Evolutionary conservation across 2,113 vertebrate species (phyloP).

Genomic region (Fregata magnificens): DNA sequence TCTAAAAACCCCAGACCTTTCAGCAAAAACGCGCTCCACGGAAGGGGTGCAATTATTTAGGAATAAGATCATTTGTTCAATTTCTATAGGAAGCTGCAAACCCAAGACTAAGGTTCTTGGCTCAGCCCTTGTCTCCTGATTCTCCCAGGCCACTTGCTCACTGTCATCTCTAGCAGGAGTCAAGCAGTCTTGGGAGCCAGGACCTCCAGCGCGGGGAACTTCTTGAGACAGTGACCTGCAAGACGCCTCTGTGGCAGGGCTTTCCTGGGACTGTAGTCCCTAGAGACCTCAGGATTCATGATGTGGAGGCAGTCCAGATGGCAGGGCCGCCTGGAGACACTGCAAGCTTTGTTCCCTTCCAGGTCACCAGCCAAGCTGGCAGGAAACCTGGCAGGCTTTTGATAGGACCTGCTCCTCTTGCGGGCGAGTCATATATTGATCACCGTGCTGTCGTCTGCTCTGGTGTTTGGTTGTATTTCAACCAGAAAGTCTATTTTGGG

Average conservation of each 20-base stretch:
- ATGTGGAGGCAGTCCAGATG: constrained; percentile 45
- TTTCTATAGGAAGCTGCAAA: neutral
- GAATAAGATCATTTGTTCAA: neutral
- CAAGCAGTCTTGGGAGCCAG: neutral
- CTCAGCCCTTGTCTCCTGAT: neutral
- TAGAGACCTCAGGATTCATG: constrained; percentile 14
- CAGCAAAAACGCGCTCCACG: neutral
- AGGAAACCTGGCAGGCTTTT: constrained; percentile 16
- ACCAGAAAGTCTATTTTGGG: neutral
- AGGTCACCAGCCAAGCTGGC: constrained; percentile 37
- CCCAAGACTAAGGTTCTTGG: neutral
- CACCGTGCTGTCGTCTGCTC: neutral
- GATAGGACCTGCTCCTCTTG: neutral
- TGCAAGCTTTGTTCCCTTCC: constrained; percentile 32
- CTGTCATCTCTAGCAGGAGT: neutral
- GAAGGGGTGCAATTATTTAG: neutral
- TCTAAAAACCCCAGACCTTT: neutral
- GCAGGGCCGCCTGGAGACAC: constrained; percentile 40
- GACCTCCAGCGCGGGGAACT: neutral
- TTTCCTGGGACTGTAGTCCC: constrained; percentile 3
- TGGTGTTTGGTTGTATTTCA: neutral
- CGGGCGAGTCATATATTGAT: constrained; percentile 31
- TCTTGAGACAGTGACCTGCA: neutral
- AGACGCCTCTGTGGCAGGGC: neutral
- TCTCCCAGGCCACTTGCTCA: neutral